These are phyloP conservation scores for Oryzias dopingdopingensis DNA, from an alignment of 2,797 vertebrate species.

Conservation along the genomic window DNA sequence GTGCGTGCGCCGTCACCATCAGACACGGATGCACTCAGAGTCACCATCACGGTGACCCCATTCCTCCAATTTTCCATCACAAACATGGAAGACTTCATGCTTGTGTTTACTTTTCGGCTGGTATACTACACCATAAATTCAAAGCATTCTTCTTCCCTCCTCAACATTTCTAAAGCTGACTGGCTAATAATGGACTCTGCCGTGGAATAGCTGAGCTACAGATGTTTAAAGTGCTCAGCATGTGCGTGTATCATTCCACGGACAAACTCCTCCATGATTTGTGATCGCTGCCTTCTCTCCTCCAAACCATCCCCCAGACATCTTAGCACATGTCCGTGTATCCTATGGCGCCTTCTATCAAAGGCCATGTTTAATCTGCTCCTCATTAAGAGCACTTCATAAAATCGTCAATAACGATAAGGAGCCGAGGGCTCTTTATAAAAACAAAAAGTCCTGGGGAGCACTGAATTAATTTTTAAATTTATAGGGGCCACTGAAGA, in stretches of 20 bases:
- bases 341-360: conserved; percentile 64
- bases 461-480: conserved; percentile 91
- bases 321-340: conserved; percentile 12
- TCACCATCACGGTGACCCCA: conserved; percentile 76
- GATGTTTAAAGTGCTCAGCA: conserved; percentile 83
- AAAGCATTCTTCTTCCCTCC: conserved; percentile 62
- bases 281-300: conserved; percentile 75
- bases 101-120: conserved; percentile 86
- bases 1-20: conserved; percentile 59
- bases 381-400: conserved; percentile 98
- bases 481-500: conserved; percentile 91
- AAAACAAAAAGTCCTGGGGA: conserved; percentile 92
- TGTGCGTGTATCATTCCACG: conserved; percentile 87
- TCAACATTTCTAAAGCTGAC: conserved; percentile 70
- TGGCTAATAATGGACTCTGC: conserved; percentile 67
- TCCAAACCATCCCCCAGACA: conserved; percentile 49
- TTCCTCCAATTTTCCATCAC: conserved; percentile 88
- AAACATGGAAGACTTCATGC: conserved; percentile 81
- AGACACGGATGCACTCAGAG: conserved; percentile 54
- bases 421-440: conserved; percentile 86
- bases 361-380: conserved; percentile 91
- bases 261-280: conserved; percentile 75
- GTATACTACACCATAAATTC: conserved; percentile 87
- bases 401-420: conserved; percentile 94
- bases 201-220: conserved; percentile 81